Conservation (phyloP, 2,888 invertebrate genomes). For the Pinctada fucata region DNA sequence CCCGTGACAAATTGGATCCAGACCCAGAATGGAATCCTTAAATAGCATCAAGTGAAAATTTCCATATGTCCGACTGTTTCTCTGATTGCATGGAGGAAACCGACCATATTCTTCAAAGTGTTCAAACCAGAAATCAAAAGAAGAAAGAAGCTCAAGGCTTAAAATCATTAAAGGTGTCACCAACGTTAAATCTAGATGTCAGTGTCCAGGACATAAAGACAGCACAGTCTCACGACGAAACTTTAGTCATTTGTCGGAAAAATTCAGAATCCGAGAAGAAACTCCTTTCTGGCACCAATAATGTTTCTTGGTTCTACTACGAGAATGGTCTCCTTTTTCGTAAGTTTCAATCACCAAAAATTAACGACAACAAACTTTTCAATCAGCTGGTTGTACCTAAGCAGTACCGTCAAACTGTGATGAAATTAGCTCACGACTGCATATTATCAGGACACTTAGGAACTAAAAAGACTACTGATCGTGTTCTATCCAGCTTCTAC, state of each 20-base stretch:
- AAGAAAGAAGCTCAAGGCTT: background rate
- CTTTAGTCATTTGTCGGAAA: background rate
- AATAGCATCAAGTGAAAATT: too few relatives aligned
- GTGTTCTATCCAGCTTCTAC: slow-evolving; percentile 40
- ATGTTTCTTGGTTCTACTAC: background rate
- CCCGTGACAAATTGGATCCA: slow-evolving; percentile 30
- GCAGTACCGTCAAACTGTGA: slow-evolving; percentile 29
- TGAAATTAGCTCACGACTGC: slow-evolving; percentile 47
- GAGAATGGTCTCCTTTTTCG: slow-evolving; percentile 17
- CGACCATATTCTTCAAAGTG: too few relatives aligned
- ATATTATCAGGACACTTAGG: slow-evolving; percentile 43
- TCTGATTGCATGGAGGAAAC: too few relatives aligned
- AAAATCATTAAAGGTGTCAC: slow-evolving; percentile 15
- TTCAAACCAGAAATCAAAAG: slow-evolving; percentile 17
- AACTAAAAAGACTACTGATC: slow-evolving; percentile 33
- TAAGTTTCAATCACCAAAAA: slow-evolving; percentile 5
- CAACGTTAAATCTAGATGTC: slow-evolving; percentile 2
- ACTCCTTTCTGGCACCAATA: background rate
- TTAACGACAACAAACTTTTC: slow-evolving; percentile 15
- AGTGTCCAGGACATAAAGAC: slow-evolving; percentile 3
- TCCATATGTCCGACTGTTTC: too few relatives aligned
- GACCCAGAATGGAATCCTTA: slow-evolving; percentile 17
- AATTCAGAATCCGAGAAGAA: background rate
- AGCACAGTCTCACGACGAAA: slow-evolving; percentile 5
- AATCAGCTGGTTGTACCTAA: slow-evolving; percentile 40